phyloP scores from a whole-genome alignment of 2,888 invertebrate genomes.

The Hartigia nigra region DNA sequence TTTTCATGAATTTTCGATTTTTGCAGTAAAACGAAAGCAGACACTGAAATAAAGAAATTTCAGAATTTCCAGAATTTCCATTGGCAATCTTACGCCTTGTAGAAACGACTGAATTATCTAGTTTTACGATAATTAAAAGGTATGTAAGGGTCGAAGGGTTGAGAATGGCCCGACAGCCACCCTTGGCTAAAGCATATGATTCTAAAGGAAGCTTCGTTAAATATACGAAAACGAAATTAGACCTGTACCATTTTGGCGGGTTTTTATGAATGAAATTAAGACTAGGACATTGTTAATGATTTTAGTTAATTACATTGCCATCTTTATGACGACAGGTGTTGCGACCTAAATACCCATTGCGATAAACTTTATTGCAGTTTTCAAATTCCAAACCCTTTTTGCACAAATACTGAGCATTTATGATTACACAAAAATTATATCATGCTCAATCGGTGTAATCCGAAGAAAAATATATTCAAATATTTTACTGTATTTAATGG shows the following conservation, averaged over 20 bases:
- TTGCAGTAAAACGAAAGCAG: neutral
- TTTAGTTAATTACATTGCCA: neutral
- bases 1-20: neutral
- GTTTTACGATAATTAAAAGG: neutral
- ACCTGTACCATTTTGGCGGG: neutral
- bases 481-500: neutral
- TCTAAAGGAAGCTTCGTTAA: neutral
- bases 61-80: neutral
- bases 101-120: neutral
- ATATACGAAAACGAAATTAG: neutral
- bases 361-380: neutral
- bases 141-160: neutral
- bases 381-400: neutral
- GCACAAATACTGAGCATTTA: neutral
- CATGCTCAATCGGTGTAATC: neutral
- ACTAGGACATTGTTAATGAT: neutral
- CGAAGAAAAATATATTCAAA: neutral
- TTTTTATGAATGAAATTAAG: neutral
- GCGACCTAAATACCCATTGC: neutral
- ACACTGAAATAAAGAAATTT: neutral
- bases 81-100: neutral
- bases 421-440: neutral
- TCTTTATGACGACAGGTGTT: neutral
- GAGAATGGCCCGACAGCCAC: neutral
- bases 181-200: neutral